Base-by-base conservation (phyloP, 2,113 vertebrate species). In the Thalassoma bifasciatum region DNA sequence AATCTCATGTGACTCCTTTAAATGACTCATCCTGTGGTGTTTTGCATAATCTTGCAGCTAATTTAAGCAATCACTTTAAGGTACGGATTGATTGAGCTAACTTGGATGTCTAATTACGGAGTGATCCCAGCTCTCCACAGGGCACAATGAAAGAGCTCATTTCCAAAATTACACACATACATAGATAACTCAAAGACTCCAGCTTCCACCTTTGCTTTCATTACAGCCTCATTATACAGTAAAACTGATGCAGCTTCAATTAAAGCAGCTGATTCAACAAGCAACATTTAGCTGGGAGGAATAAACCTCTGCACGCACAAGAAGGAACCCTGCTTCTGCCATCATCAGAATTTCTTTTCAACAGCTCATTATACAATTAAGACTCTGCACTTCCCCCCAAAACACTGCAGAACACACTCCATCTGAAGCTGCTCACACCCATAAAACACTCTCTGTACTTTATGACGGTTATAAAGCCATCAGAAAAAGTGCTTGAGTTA, bases 21-120 rank as follows among this genome's bases (percentile, higher is more conserved):
- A 38, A 22, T 19, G 59, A 36, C 16, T 52, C 10, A 4, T 5
- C 50, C 62, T 36, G 11, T 16, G 34, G 23, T 51, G n/a, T 30
- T 74, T 50, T 44, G 19, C 62, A 54, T 38, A 40, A 53, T n/a
- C 59, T 16, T 1, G 1, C 42, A 34, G 62, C 36, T 81, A 24
- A 72, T 67, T 79, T 49, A 17, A 42, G 50, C 69, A 69, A 66
- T 78, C 70, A 67, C 69, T 75, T 58, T 61, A 21, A 22, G 58
- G 44, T 72, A 65, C 69, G 44, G 30, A 49, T 16, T 72, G 63
- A 82, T 82, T 72, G 44, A 47, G 52, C 59, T 47, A 40, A 36
- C 75, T 63, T 57, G 63, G 58, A 65, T 44, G 52, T 19, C 58
- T 82, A 79, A 80, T 86, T 66, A 62, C 64, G 0, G n/a, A 36